phyloP scores from a whole-genome alignment of 2,888 invertebrate genomes.

The Acronicta aceris region DNA sequence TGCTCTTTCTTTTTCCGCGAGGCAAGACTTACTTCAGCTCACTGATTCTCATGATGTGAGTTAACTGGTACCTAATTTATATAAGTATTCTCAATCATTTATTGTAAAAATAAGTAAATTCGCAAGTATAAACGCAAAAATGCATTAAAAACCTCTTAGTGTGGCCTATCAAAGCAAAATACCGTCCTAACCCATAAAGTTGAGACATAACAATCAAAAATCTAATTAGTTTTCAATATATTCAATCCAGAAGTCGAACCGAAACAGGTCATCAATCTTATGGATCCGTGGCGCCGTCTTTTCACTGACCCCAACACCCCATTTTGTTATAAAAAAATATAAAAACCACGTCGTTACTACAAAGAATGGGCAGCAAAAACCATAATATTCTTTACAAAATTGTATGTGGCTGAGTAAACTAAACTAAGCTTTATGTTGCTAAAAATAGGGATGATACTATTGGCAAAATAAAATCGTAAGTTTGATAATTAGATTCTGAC shows the following conservation, averaged over 20 bases:
- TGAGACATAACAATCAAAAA: constrained; percentile 58
- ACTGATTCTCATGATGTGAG: too few species aligned
- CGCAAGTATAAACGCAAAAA: constrained; percentile 5
- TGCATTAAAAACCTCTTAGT: background rate
- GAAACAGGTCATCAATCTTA: constrained; percentile 82
- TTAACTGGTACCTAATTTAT: too few species aligned
- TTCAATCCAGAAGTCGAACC: constrained; percentile 70
- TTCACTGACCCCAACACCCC: constrained; percentile 82
- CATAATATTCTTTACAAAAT: constrained; percentile 61
- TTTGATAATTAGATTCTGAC: constrained; percentile 87
- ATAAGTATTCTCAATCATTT: too few species aligned
- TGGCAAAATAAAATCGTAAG: constrained; percentile 55
- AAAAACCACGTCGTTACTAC: constrained; percentile 75
- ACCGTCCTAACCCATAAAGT: constrained; percentile 40
- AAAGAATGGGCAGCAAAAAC: constrained; percentile 83
- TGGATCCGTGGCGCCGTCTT: constrained; percentile 77
- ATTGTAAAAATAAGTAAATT: background rate
- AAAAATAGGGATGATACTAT: constrained; percentile 47
- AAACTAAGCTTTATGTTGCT: constrained; percentile 57
- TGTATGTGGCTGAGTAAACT: constrained; percentile 26
- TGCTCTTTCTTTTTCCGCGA: too few species aligned
- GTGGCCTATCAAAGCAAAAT: constrained; percentile 14
- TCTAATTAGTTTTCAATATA: constrained; percentile 74
- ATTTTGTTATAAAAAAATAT: constrained; percentile 71
- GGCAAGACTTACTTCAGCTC: too few species aligned